These are phyloP conservation scores for Ifrita kowaldi DNA, from an alignment of 2,113 vertebrate genomes.

Conservation along the genomic window DNA sequence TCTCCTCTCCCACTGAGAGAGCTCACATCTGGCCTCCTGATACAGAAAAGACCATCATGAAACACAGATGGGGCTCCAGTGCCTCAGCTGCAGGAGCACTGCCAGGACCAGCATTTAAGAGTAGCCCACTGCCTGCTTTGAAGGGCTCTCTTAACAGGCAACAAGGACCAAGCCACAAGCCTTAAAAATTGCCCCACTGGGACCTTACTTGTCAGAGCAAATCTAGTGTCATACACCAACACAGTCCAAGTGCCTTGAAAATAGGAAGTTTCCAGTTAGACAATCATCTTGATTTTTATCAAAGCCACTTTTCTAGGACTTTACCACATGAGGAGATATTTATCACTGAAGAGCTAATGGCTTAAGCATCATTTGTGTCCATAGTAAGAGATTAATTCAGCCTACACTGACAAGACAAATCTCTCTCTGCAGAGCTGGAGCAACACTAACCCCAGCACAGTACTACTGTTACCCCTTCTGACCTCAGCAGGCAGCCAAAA, in stretches of 20 bases:
- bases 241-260: background rate
- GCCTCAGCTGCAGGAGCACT: background rate
- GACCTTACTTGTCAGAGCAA: background rate
- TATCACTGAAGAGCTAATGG: background rate
- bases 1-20: background rate
- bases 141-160: background rate
- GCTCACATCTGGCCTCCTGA: background rate
- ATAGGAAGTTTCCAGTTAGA: background rate
- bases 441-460: background rate
- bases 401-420: background rate
- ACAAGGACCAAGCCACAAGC: background rate
- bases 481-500: conserved; percentile 44
- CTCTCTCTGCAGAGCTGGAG: background rate
- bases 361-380: background rate
- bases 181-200: background rate
- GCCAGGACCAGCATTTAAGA: background rate
- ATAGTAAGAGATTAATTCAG: background rate
- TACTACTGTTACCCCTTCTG: background rate
- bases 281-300: background rate
- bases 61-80: background rate
- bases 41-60: background rate
- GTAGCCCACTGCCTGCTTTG: background rate
- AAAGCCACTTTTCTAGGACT: background rate
- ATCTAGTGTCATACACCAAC: background rate
- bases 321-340: background rate